Conservation (phyloP, 2,888 invertebrate genomes). For the Acanthococcus lagerstroemiae region DNA sequence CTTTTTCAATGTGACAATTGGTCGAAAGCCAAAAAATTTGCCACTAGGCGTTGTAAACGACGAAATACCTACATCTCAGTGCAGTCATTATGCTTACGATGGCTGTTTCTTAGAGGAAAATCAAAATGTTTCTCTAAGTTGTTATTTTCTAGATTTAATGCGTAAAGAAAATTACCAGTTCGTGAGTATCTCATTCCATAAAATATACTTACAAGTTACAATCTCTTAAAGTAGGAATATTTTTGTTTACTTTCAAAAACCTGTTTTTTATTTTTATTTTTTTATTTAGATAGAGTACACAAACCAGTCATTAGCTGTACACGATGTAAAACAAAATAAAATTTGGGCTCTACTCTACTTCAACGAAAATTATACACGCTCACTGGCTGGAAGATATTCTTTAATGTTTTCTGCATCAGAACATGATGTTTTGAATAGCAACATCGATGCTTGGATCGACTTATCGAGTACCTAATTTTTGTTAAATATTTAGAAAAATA, state of each 20-base stretch:
- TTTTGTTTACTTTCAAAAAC: background rate
- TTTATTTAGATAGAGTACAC: too few species aligned
- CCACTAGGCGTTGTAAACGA: constrained; percentile 68
- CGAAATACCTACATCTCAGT: constrained; percentile 48
- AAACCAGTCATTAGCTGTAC: too few species aligned
- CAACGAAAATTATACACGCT: constrained; percentile 32
- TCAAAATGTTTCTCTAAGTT: constrained; percentile 35
- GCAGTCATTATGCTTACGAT: constrained; percentile 29
- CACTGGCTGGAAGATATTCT: constrained; percentile 32
- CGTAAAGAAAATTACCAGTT: constrained; percentile 34
- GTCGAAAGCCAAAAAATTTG: constrained; percentile 61
- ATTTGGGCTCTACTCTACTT: constrained; percentile 35
- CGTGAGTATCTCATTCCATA: constrained; percentile 36
- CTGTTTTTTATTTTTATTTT: too few species aligned
- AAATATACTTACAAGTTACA: too few species aligned
- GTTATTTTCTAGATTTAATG: constrained; percentile 35
- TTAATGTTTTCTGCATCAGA: constrained; percentile 14
- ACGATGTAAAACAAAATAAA: constrained; percentile 33
- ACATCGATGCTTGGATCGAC: constrained; percentile 36
- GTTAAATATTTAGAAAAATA: background rate
- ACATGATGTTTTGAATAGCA: constrained; percentile 30
- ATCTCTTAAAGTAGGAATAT: background rate
- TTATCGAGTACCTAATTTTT: constrained; percentile 32
- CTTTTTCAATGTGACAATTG: constrained; percentile 70
- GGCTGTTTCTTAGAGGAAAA: constrained; percentile 33